phyloP scores from a whole-genome alignment of 2,888 invertebrate species.

The Nephrotoma guestfalica region DNA sequence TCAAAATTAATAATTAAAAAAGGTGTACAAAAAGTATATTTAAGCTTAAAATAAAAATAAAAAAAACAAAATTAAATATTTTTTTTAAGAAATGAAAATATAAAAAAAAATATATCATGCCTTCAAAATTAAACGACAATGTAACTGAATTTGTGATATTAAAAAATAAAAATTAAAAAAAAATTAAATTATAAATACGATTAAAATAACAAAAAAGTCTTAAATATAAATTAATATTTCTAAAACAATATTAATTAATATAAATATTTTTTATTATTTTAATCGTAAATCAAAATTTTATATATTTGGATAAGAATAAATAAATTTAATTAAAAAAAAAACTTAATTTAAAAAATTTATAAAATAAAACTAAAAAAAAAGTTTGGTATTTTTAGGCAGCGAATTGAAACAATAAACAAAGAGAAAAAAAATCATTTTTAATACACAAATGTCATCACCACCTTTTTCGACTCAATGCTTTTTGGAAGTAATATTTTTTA shows the following conservation, averaged over 20 bases:
- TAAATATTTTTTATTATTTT: neutral
- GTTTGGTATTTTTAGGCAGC: slow-evolving; percentile 10
- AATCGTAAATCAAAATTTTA: slow-evolving; percentile 9
- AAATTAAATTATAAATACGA: neutral
- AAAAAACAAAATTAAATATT: slow-evolving; percentile 6
- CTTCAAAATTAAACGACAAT: slow-evolving; percentile 27
- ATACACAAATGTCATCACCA: slow-evolving; percentile 5
- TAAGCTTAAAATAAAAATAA: slow-evolving; percentile 3
- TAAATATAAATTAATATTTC: neutral
- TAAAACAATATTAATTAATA: neutral
- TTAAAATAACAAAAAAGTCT: neutral
- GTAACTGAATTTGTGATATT: slow-evolving; percentile 35
- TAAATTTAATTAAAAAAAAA: slow-evolving; percentile 6
- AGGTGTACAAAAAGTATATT: slow-evolving; percentile 5
- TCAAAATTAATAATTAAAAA: slow-evolving; percentile 5
- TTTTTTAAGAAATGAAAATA: slow-evolving; percentile 3
- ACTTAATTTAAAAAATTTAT: slow-evolving; percentile 5
- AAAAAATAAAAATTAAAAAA: slow-evolving; percentile 12
- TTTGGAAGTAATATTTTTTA: neutral
- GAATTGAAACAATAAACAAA: neutral
- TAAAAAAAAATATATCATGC: slow-evolving; percentile 12
- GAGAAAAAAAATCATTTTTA: neutral
- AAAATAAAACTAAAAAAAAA: slow-evolving; percentile 7
- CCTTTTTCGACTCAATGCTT: slow-evolving; percentile 5
- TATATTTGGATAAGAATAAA: slow-evolving; percentile 6